Base-by-base conservation (phyloP, 2,797 vertebrate species). In the Sternarchorhynchus goeldii region DNA sequence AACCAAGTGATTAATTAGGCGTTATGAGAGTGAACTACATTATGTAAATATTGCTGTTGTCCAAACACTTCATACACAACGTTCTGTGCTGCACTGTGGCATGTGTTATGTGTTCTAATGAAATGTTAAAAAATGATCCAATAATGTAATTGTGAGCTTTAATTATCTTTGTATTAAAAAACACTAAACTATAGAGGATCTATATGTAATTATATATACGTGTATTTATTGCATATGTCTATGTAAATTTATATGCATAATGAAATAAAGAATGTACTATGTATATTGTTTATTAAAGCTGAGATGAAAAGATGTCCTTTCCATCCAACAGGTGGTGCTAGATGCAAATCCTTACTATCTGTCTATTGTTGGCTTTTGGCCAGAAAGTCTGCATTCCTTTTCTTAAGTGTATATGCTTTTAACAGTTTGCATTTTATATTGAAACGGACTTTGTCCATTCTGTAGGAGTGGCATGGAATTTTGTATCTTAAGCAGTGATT, bases 191-290 rank as follows among this genome's bases (percentile, higher is more conserved):
- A 8, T 31, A 68, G 77, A 45, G 16, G 32, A 45, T 64, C 50
- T 83, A 81, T 84, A 74, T 86, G 75, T 85, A 84, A 88, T 83
- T 87, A 76, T 83, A 86, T 85, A 85, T 87, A 77, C 65, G 79
- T 81, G 78, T 87, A 87, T 78, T 83, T 90, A 89, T 82, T 91
- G 89, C 91, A 85, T 91, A 89, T 92, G 87, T 88, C 87, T 83
- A 86, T 89, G 79, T 90, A 85, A 90, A 58, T 45, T 41, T 39
- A 18, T 66, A 66, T 32, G 17, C 55, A 14, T 59, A 56, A 7
- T 53, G 62, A 18, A 12, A 39, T 58, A 58, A 63, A 62, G 59
- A 17, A 74, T 50, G 59, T 74, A 69, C 17, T 55, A 45, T 69
- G 32, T 32, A 18, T 41, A n/a, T 62, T 45, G 41, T 58, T 62